A percentile compares a stretch with the other conserved stretches of the same genome.
phyloP scores from a whole-genome alignment of 2,888 invertebrate genomes.

The Ormyrus labotus region DNA sequence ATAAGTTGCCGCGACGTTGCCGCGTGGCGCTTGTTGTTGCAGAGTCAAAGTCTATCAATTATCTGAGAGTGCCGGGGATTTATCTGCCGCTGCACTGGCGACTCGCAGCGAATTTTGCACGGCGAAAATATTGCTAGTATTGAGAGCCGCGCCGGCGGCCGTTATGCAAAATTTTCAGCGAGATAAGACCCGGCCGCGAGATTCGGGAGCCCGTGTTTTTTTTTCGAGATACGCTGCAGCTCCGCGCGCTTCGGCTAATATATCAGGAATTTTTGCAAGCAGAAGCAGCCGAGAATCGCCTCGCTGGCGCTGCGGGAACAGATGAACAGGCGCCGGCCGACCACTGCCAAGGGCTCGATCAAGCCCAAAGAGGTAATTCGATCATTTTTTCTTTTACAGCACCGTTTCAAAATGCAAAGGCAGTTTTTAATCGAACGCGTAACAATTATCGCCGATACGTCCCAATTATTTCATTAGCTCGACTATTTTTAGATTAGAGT shows the following conservation, averaged over 20 bases:
- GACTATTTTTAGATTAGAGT: no score
- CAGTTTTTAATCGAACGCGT: no score
- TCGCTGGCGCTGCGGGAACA: conserved; percentile 68
- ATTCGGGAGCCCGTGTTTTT: neutral
- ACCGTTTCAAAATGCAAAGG: no score
- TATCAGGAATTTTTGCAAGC: neutral
- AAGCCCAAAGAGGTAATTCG: conserved; percentile 70
- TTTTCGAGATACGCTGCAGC: conserved; percentile 5
- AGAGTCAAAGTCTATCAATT: conserved; percentile 40
- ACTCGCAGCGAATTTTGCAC: neutral
- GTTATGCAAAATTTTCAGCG: conserved; percentile 12
- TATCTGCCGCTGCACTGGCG: neutral
- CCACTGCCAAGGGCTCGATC: conserved; percentile 68
- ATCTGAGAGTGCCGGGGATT: neutral
- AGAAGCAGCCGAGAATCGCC: conserved; percentile 64
- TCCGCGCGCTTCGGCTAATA: neutral
- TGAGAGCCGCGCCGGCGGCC: neutral
- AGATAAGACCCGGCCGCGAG: neutral
- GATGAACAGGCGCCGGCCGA: conserved; percentile 72
- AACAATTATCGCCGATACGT: no score
- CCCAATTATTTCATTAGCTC: no score
- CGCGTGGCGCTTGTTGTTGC: conserved; percentile 20
- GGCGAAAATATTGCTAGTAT: neutral
- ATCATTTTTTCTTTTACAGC: neutral
- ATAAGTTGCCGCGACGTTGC: neutral